Evolutionary conservation across 2,888 invertebrate species (phyloP).

Genomic region (Netelia melanura): DNA sequence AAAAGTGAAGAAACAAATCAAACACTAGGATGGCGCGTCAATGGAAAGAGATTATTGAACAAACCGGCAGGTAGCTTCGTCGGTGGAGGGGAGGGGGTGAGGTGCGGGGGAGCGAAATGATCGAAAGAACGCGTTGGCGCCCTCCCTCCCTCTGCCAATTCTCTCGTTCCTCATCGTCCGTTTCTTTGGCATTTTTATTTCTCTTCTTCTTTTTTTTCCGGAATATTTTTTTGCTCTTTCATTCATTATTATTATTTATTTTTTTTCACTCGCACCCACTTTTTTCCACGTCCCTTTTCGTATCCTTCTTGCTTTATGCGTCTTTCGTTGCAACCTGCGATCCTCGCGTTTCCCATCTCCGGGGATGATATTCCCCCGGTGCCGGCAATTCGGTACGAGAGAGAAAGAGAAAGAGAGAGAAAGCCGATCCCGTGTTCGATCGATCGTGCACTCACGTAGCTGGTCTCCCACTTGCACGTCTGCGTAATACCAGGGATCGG

Average conservation of each 20-base stretch:
- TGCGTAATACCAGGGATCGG: slow-evolving; percentile 84
- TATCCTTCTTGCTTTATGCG: slow-evolving; percentile 49
- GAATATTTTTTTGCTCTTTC: no score
- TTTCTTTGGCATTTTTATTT: slow-evolving; percentile 9
- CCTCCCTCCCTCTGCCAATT: slow-evolving; percentile 71
- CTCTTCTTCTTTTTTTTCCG: no score
- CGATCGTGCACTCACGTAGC: slow-evolving; percentile 77
- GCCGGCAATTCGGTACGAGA: slow-evolving; percentile 67
- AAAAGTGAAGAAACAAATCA: slow-evolving; percentile 47
- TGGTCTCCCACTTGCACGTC: slow-evolving; percentile 77
- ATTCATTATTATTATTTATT: slow-evolving; percentile 26
- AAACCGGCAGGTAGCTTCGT: slow-evolving; percentile 14
- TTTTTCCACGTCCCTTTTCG: slow-evolving; percentile 60
- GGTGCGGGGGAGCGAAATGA: slow-evolving; percentile 74
- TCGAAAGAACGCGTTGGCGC: slow-evolving; percentile 72
- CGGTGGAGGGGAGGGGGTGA: background rate
- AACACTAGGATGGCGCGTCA: slow-evolving; percentile 53
- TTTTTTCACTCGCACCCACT: slow-evolving; percentile 62
- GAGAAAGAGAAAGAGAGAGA: background rate
- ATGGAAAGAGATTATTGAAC: slow-evolving; percentile 55
- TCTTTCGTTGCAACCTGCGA: slow-evolving; percentile 56
- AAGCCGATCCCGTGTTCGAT: slow-evolving; percentile 41
- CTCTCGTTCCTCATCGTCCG: slow-evolving; percentile 66
- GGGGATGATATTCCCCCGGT: slow-evolving; percentile 43
- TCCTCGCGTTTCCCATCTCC: slow-evolving; percentile 57